These are phyloP conservation scores for Xylocopa sonorina DNA, from an alignment of 1,140 invertebrate species.

Conservation along the genomic window DNA sequence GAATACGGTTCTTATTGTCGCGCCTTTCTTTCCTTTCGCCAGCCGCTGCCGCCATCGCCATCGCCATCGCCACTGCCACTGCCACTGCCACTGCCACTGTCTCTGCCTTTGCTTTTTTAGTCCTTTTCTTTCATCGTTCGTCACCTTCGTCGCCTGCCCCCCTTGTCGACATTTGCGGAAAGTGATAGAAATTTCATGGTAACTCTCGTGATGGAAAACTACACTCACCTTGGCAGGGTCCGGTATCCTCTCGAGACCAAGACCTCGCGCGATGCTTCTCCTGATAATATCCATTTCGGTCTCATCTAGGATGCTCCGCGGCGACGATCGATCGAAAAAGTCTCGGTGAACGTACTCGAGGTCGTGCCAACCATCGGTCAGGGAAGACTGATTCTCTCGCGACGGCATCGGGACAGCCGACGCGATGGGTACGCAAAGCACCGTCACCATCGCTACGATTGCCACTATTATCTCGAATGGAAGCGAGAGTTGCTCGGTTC, in stretches of 20 bases:
- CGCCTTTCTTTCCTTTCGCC: too few relatives aligned
- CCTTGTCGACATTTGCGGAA: background rate
- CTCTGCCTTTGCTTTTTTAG: conserved; percentile 14
- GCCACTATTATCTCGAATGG: conserved; percentile 2
- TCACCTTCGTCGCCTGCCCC: conserved; percentile 14
- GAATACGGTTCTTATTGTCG: too few relatives aligned
- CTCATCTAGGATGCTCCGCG: conserved; percentile 50
- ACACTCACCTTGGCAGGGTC: conserved; percentile 73
- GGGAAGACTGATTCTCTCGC: background rate
- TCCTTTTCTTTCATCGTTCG: background rate
- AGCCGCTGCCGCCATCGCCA: conserved; percentile 9
- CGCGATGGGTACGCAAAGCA: conserved; percentile 14
- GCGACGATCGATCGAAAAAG: conserved; percentile 20
- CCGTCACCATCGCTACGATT: conserved; percentile 9
- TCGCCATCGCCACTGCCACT: conserved; percentile 11
- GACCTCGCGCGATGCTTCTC: conserved; percentile 77
- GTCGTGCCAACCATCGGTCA: conserved; percentile 27
- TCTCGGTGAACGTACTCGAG: conserved; percentile 49
- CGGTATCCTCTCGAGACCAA: conserved; percentile 79
- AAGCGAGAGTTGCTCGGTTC: background rate
- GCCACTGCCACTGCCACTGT: background rate
- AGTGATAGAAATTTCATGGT: too few relatives aligned
- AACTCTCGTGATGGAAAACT: too few relatives aligned
- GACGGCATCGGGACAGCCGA: conserved; percentile 29
- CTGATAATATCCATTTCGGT: conserved; percentile 76